These are phyloP conservation scores for Meloe dianella DNA, from an alignment of 2,888 invertebrate genomes.

Conservation along the genomic window DNA sequence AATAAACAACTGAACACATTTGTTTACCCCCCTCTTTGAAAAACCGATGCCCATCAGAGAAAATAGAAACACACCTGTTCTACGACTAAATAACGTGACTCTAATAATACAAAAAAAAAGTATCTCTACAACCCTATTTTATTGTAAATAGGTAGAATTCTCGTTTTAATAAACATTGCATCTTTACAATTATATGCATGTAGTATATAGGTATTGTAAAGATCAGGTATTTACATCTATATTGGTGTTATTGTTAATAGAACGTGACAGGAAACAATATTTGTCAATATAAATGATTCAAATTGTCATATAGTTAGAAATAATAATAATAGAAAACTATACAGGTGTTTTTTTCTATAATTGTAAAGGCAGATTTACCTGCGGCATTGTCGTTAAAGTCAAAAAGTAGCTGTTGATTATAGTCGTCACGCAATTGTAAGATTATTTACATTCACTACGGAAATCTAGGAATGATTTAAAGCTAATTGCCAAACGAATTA, in stretches of 20 bases:
- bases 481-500: no score
- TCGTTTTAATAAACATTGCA: neutral
- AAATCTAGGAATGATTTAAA: no score
- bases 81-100: neutral
- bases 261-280: constrained; percentile 8
- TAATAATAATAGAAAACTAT: neutral
- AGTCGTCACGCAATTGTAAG: no score
- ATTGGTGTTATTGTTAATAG: neutral
- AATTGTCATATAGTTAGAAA: neutral
- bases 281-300: no score
- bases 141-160: neutral
- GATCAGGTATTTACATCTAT: neutral
- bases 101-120: neutral
- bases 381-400: no score
- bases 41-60: neutral
- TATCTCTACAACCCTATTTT: neutral
- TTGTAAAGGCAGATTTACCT: no score
- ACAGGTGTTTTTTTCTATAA: no score
- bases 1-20: no score
- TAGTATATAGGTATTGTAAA: neutral
- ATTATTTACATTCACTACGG: no score
- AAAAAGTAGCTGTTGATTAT: no score
- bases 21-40: neutral
- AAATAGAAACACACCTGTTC: constrained; percentile 10
- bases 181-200: neutral